Percentiles rank a stretch among this genome's conserved stretches.
Evolutionary conservation across 1,140 invertebrate species (phyloP).

Genomic region (Atta cephalotes): DNA sequence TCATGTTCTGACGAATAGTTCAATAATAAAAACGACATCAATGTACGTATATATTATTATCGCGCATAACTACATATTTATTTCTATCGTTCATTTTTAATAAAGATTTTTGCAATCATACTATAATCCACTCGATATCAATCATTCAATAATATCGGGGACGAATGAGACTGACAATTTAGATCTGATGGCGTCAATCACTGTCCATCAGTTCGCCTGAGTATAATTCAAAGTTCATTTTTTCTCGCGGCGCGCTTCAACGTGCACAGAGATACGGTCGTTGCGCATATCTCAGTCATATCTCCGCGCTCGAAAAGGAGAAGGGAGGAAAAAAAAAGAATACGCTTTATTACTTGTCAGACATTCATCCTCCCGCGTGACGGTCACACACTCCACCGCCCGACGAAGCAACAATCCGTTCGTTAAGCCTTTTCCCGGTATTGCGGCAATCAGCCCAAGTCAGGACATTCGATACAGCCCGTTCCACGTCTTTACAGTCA

Average conservation of each 20-base stretch:
- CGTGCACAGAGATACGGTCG: not conserved
- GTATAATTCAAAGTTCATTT: conserved; percentile 9
- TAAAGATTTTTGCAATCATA: not conserved
- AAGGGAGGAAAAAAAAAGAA: not conserved
- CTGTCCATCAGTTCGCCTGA: conserved; percentile 34
- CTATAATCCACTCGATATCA: conserved; percentile 49
- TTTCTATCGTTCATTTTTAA: conserved; percentile 30
- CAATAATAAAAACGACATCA: not conserved
- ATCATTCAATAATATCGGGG: conserved; percentile 25
- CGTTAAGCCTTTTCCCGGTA: conserved; percentile 76
- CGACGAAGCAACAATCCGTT: conserved; percentile 73
- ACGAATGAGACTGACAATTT: conserved; percentile 51
- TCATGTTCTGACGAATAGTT: not conserved
- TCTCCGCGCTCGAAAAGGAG: not conserved
- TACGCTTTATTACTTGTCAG: conserved; percentile 71
- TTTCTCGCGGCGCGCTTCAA: conserved; percentile 23
- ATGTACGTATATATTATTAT: not conserved
- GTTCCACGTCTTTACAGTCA: conserved; percentile 57
- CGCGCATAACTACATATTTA: not conserved
- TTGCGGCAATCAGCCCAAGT: conserved; percentile 70
- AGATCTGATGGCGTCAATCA: conserved; percentile 52
- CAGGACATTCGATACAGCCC: conserved; percentile 74
- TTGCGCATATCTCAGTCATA: conserved; percentile 40
- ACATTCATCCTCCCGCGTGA: conserved; percentile 70
- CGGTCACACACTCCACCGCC: conserved; percentile 61